phyloP scores from a whole-genome alignment of 1,140 invertebrate genomes.

The Oncopodura yosiiana region DNA sequence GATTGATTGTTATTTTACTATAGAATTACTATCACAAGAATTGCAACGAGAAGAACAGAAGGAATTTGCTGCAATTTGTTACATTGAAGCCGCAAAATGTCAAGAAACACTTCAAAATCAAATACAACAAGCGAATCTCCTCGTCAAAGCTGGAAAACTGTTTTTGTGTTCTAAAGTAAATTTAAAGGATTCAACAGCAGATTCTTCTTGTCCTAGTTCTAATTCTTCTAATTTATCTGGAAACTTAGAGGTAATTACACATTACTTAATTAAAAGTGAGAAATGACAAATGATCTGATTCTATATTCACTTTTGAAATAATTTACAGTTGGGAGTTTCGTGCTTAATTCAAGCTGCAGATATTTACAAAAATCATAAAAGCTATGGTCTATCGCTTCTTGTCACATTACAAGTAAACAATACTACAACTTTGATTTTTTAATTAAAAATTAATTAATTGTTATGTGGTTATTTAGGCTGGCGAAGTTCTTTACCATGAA shows the following conservation, averaged over 20 bases:
- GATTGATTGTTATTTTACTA: conserved; percentile 3
- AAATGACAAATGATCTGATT: background rate
- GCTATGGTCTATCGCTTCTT: conserved; percentile 6
- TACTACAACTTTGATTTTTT: too few relatives aligned
- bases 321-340: conserved; percentile 16
- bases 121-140: conserved; percentile 21
- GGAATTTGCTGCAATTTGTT: conserved; percentile 29
- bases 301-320: too few relatives aligned
- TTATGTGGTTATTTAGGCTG: conserved; percentile 3
- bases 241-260: conserved; percentile 7
- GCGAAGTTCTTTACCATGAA: conserved; percentile 10
- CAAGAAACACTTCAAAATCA: conserved; percentile 29
- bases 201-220: background rate
- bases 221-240: conserved; percentile 3
- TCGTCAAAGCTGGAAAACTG: conserved; percentile 21
- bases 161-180: conserved; percentile 5
- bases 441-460: background rate
- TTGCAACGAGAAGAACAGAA: conserved; percentile 29
- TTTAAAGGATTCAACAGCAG: background rate
- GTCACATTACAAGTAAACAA: conserved; percentile 5
- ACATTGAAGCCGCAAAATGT: conserved; percentile 30
- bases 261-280: background rate
- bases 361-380: conserved; percentile 15
- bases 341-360: conserved; percentile 14
- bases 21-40: conserved; percentile 25